Evolutionary conservation across 1,140 invertebrate genomes (phyloP), one percentile per base, ranked within the genome.

Genomic region (Drosophila ohnishii): DNA sequence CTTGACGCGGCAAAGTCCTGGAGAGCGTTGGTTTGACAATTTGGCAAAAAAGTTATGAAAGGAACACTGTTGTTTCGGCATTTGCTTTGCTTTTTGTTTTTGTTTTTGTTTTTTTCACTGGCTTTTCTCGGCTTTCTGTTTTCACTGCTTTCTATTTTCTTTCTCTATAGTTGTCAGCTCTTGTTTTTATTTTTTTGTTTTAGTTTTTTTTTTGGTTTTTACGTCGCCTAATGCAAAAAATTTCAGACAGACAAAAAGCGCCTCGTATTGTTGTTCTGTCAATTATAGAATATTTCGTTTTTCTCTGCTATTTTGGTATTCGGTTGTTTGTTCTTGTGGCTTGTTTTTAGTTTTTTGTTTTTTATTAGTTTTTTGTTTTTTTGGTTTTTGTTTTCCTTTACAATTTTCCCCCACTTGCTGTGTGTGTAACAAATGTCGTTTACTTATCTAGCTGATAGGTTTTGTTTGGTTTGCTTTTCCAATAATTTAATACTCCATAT

Each of bases 1-100:
- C 77, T 80, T 79, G 59, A 63, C 69, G 51, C 45, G 74, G 70
- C 85, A 84, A 63, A 78, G 84, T 88, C 78, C 69, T 80, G 85
- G 85, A 88, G 80, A 84, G 85, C 84, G 84, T 88, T 88, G 84
- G 84, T 88, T 88, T 88, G 85, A 88, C 85, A 88, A 88, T 88
- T 88, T 88, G 84, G 84, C 84, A 88, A 88, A 88, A 85, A 88
- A 89, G 84, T 88, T 88, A 73, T 84, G 78, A 88, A 88, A 88
- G 84, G 84, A 88, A 88, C 84, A 85, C 81, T 78, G 80, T 59
- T 75, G 80, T 59, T 75, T 79, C 50, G 58, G 62, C 73, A 70
- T 71, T 65, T 75, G 69, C 59, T 64, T 80, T 66, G 51, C 34
- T 55, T 55, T 53, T 55, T 37, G 16, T 34, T 14, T 25, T 8